Evolutionary conservation across 1,140 invertebrate genomes (phyloP).

Genomic region (Thaumatotibia leucotreta): DNA sequence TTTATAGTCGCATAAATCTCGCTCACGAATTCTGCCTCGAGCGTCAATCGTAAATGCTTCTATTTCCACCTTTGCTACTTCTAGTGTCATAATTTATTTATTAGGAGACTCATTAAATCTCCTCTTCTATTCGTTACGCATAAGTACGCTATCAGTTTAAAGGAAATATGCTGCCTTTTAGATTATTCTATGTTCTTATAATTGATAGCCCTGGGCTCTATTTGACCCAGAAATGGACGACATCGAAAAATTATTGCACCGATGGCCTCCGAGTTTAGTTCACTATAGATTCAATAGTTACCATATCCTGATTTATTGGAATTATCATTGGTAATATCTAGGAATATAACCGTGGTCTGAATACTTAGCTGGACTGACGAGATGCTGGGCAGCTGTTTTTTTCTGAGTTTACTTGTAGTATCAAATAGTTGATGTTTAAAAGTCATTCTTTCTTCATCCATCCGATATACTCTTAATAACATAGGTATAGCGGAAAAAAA

Average conservation of each 20-base stretch:
- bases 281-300: slow-evolving; percentile 2
- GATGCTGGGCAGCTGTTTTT: not conserved
- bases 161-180: slow-evolving; percentile 1
- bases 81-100: no score
- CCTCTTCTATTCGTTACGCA: not conserved
- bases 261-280: slow-evolving; percentile 1
- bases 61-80: no score
- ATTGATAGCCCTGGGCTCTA: slow-evolving; percentile 37
- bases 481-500: no score
- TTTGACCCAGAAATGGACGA: slow-evolving; percentile 30
- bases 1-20: no score
- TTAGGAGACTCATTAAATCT: not conserved
- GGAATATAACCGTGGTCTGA: not conserved
- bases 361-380: not conserved
- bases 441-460: no score
- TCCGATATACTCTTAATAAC: no score
- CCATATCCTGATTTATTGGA: slow-evolving; percentile 12
- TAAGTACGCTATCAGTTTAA: slow-evolving; percentile 2
- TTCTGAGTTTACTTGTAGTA: not conserved
- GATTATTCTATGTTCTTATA: slow-evolving; percentile 21
- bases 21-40: no score
- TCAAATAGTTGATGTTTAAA: slow-evolving; percentile 28
- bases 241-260: slow-evolving; percentile 9
- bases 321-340: slow-evolving; percentile 7
- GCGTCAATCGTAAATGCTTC: no score